A percentile compares a stretch with the other conserved stretches of the same genome.
Conservation (phyloP, 2,888 invertebrate genomes). For the Meliscaeva auricollis region DNA sequence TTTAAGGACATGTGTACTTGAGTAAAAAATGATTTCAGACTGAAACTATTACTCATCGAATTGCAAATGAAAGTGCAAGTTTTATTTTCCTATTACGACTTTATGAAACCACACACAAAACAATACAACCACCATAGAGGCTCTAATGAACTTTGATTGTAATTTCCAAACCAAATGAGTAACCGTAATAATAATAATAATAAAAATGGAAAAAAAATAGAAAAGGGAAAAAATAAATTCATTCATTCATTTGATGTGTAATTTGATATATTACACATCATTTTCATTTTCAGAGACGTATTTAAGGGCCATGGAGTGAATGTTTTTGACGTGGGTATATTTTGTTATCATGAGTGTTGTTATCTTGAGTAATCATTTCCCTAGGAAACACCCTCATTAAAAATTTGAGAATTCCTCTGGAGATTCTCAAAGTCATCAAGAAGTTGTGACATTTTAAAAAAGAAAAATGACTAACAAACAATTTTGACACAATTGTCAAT, state of each 20-base stretch:
- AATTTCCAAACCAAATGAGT: conserved; percentile 4
- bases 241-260: conserved; percentile 1
- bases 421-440: too few species aligned
- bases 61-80: conserved; percentile 28
- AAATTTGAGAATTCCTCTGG: too few species aligned
- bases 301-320: neutral
- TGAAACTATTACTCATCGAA: neutral
- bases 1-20: conserved; percentile 4
- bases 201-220: neutral
- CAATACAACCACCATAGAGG: neutral
- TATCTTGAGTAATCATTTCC: too few species aligned
- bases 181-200: neutral
- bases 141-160: conserved; percentile 12
- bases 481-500: too few species aligned
- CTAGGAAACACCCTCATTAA: too few species aligned
- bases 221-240: too few species aligned
- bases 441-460: too few species aligned
- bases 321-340: too few species aligned
- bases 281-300: neutral
- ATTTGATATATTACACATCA: neutral
- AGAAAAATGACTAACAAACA: too few species aligned
- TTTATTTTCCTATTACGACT: neutral
- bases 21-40: neutral
- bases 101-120: neutral
- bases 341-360: too few species aligned